These are phyloP conservation scores for Lepus timidus DNA, from an alignment of 2,113 vertebrate genomes.

Conservation along the genomic window DNA sequence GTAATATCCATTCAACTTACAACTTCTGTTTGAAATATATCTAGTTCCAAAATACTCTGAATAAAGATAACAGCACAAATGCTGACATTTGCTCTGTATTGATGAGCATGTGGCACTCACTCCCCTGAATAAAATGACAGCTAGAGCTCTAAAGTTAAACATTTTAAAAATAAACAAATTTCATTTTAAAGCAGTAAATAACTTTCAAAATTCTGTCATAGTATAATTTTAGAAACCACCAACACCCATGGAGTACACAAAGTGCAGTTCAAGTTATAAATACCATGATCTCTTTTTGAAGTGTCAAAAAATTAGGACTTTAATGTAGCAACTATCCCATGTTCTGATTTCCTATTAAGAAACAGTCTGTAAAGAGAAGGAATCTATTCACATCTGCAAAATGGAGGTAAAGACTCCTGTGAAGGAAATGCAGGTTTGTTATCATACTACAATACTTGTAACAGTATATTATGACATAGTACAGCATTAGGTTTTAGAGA, in stretches of 20 bases:
- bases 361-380: not conserved
- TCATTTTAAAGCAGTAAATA: slow-evolving; percentile 24
- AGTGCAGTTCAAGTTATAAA: slow-evolving; percentile 13
- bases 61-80: slow-evolving; percentile 42
- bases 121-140: not conserved
- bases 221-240: slow-evolving; percentile 3
- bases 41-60: not conserved
- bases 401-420: not conserved
- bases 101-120: not conserved
- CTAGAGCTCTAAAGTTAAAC: slow-evolving; percentile 1
- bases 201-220: not conserved
- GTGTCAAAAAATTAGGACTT: slow-evolving; percentile 40
- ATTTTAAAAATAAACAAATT: slow-evolving; percentile 9
- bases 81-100: not conserved
- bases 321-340: not conserved
- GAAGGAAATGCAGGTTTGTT: not conserved
- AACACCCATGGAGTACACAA: not conserved
- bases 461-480: not conserved
- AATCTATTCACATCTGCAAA: slow-evolving; percentile 29
- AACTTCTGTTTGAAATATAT: not conserved
- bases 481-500: not conserved
- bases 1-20: not conserved
- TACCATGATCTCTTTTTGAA: not conserved
- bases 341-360: slow-evolving; percentile 18
- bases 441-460: not conserved